Evolutionary conservation across 2,888 invertebrate genomes (phyloP).

Genomic region (Nebria brevicollis): DNA sequence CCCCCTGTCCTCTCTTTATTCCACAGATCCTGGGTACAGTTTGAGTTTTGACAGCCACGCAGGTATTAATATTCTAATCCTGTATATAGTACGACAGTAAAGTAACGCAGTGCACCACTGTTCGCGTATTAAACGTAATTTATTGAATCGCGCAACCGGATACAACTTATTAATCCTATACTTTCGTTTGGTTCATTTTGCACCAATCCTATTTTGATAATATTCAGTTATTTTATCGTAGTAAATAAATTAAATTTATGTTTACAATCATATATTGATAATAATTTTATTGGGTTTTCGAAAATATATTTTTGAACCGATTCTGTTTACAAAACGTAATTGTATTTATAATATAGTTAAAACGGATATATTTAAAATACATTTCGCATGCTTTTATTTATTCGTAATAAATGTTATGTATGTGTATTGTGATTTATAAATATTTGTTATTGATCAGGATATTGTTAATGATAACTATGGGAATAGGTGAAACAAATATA

Average conservation of each 20-base stretch:
- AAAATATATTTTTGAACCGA: too few species aligned
- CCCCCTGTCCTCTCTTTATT: background rate
- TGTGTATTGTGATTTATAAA: background rate
- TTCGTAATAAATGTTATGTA: background rate
- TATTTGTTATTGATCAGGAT: background rate
- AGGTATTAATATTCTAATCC: slow-evolving; percentile 22
- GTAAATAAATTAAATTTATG: too few species aligned
- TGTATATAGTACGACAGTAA: slow-evolving; percentile 4
- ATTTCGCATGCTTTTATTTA: background rate
- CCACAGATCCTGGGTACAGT: background rate
- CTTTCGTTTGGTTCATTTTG: slow-evolving; percentile 6
- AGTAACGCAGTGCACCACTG: background rate
- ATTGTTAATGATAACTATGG: background rate
- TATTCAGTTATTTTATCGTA: background rate
- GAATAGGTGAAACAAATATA: background rate
- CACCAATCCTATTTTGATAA: background rate
- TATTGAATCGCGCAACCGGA: slow-evolving; percentile 40
- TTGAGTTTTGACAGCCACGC: slow-evolving; percentile 12
- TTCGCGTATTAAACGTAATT: slow-evolving; percentile 34
- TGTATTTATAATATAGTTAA: too few species aligned
- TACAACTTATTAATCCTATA: slow-evolving; percentile 36
- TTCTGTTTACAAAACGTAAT: too few species aligned
- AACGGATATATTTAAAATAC: background rate
- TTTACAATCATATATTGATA: too few species aligned
- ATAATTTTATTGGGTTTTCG: too few species aligned